Base-by-base conservation (phyloP, 2,888 invertebrate species). In the Heliconius charithonia region DNA sequence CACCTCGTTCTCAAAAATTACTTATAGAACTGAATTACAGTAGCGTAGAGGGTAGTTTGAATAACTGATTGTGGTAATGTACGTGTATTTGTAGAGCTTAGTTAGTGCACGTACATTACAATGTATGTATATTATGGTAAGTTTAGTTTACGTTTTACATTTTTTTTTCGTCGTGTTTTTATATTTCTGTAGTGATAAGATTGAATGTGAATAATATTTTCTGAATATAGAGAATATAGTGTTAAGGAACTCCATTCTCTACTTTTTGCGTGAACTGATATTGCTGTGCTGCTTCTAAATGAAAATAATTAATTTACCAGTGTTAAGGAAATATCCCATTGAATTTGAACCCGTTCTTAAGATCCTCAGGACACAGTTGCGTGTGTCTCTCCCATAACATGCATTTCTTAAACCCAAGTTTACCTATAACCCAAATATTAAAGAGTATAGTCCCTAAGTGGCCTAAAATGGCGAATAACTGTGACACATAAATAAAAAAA, bases 1-100 rank as follows among this genome's bases (percentile, higher is more conserved):
- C 87, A 86, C 89, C 87, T 89, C 89, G 87, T 87, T 90, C 87
- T 87, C 90, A 87, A 89, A 90, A 89, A 89, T 89, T 89, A 89
- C 89, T 87, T 90, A 86, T 86, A 78, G 86, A 84, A 81, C 82
- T 83, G 82, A 83, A 81, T 85, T 75, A 80, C 37, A 59, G 37
- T 37, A 72, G 59, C 32, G n/a, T n/a, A n/a, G n/a, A 7, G 59
- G 72, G 72, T 25, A 32, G 59, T 37, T 72, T 72, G 16, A 72
- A 72, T 59, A 72, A 72, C 59, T 72, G 32, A 72, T 59, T 72
- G 59, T 59, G 32, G 25, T 72, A 32, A 72, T 72, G 72, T 37
- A 71, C 29, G 71, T 56, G 71, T 45, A 2, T 45, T 45, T 45
- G 41, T 12, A n/a, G 13, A n/a, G 32, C 32, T n/a, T 32, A n/a